Conservation (phyloP, 2,888 invertebrate species). For the Galerucella nymphaeae region DNA sequence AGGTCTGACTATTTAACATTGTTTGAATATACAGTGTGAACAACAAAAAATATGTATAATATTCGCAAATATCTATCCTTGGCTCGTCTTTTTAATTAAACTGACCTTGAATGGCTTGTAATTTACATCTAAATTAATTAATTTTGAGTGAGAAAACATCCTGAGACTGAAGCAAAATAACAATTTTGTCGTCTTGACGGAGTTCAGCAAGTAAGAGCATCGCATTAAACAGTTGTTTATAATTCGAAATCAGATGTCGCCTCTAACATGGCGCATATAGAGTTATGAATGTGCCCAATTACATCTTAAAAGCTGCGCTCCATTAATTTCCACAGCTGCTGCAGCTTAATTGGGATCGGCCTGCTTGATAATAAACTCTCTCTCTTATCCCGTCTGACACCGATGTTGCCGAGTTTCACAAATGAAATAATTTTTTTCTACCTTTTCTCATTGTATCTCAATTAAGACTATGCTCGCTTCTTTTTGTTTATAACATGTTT, state of each 20-base stretch:
- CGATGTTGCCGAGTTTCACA: slow-evolving; percentile 19
- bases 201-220: slow-evolving; percentile 26
- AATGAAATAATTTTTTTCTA: background rate
- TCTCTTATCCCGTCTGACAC: slow-evolving; percentile 27
- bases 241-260: slow-evolving; percentile 56
- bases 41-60: too few species aligned
- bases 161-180: background rate
- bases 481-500: too few species aligned
- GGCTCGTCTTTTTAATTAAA: too few species aligned
- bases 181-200: slow-evolving; percentile 21
- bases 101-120: background rate
- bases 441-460: background rate
- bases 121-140: background rate
- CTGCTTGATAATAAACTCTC: slow-evolving; percentile 68
- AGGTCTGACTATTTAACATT: background rate
- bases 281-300: slow-evolving; percentile 74
- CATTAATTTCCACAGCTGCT: slow-evolving; percentile 74
- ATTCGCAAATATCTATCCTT: too few species aligned
- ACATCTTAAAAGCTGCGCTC: slow-evolving; percentile 74
- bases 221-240: slow-evolving; percentile 51
- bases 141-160: background rate
- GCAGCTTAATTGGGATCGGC: slow-evolving; percentile 72
- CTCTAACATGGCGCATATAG: slow-evolving; percentile 55
- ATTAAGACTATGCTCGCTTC: background rate
- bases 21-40: background rate